Evolutionary conservation across 2,888 invertebrate species (phyloP).

Genomic region (Agrilus mali): DNA sequence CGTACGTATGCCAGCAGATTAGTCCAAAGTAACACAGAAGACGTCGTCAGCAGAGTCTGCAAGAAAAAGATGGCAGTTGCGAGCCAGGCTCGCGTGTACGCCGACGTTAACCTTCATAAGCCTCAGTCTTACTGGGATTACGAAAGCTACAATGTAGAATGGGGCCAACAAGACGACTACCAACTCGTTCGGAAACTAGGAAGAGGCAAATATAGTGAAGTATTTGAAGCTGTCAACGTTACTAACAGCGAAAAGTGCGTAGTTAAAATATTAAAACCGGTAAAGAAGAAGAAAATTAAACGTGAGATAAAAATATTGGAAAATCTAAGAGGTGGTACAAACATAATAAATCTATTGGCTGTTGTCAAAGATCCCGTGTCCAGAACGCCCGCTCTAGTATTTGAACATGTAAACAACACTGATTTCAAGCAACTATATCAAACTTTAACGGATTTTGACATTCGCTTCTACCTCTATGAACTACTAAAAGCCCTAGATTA

Average conservation of each 20-base stretch:
- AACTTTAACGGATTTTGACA: no score
- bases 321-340: not conserved
- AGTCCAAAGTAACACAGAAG: no score
- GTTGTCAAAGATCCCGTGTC: conserved; percentile 2
- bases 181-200: conserved; percentile 92
- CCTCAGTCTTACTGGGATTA: conserved; percentile 97
- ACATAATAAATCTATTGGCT: not conserved
- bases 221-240: conserved; percentile 93
- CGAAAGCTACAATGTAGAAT: conserved; percentile 89
- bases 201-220: conserved; percentile 96
- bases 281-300: conserved; percentile 2
- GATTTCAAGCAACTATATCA: no score
- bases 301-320: not conserved
- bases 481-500: no score
- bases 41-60: not conserved
- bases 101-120: conserved; percentile 90
- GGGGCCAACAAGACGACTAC: conserved; percentile 96
- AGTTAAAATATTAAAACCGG: conserved; percentile 76
- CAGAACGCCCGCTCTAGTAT: not conserved
- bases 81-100: conserved; percentile 87
- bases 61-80: conserved; percentile 59
- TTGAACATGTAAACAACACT: no score
- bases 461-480: no score
- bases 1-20: no score
- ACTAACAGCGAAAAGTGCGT: conserved; percentile 93